Evolutionary conservation across 2,113 vertebrate species (phyloP).

Genomic region (Morphnarchus princeps): DNA sequence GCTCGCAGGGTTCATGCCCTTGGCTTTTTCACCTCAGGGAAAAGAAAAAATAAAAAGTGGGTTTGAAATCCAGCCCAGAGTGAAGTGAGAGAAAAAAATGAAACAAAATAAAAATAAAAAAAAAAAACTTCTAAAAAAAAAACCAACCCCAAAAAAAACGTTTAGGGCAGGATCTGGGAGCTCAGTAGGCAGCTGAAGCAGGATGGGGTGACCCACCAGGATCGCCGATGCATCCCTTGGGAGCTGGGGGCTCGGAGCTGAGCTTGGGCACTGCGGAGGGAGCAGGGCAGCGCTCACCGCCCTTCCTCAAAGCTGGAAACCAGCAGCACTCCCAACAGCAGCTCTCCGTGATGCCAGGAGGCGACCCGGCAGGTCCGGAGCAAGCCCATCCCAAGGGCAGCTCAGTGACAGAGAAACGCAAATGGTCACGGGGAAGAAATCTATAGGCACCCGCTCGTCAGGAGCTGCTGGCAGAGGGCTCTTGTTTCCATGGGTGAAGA

Average conservation of each 20-base stretch:
- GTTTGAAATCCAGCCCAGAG: background rate
- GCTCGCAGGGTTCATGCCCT: background rate
- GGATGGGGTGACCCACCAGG: background rate
- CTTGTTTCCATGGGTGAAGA: rapidly evolving
- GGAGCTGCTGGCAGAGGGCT: background rate
- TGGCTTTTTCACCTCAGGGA: background rate
- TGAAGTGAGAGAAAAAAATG: background rate
- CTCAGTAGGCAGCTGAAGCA: background rate
- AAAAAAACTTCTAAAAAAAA: background rate
- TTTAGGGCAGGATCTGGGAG: background rate
- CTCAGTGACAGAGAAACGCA: rapidly evolving
- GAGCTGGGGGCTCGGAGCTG: background rate
- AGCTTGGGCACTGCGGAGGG: background rate
- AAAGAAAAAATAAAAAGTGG: background rate
- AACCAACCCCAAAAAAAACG: too few relatives aligned
- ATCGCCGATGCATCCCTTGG: background rate
- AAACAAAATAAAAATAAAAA: background rate
- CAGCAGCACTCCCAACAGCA: background rate
- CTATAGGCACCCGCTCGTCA: rapidly evolving
- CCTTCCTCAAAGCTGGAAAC: background rate
- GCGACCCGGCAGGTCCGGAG: background rate
- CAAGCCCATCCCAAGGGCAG: background rate
- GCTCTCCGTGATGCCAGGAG: background rate
- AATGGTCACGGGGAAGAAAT: rapidly evolving
- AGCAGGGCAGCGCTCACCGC: background rate